Conservation (phyloP, 2,888 invertebrate species). For the Ephialtes manifestator region DNA sequence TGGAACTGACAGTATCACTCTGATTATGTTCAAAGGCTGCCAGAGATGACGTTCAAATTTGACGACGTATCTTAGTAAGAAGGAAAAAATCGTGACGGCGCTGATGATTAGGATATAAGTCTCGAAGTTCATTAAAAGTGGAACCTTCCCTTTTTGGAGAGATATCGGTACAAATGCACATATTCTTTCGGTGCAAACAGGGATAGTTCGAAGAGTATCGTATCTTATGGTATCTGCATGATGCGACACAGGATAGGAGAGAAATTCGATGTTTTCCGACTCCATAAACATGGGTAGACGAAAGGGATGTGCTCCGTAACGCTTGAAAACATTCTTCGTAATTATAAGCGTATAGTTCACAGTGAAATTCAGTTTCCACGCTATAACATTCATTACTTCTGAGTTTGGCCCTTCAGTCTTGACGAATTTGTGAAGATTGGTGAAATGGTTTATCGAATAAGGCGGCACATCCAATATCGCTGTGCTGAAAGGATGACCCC, state of each 20-base stretch:
- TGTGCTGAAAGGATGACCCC: conserved; percentile 67
- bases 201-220: conserved; percentile 23
- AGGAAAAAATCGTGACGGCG: conserved; percentile 44
- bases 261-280: conserved; percentile 48
- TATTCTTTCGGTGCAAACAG: conserved; percentile 36
- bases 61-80: conserved; percentile 13
- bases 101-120: conserved; percentile 13
- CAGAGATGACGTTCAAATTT: conserved; percentile 61
- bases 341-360: background rate
- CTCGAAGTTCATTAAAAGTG: background rate
- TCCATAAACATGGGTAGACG: conserved; percentile 5
- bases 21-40: conserved; percentile 48
- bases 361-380: conserved; percentile 68
- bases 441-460: background rate
- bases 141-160: background rate
- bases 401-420: conserved; percentile 37
- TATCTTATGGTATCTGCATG: background rate
- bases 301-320: background rate
- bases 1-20: conserved; percentile 62
- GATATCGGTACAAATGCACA: conserved; percentile 65
- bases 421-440: background rate
- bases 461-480: conserved; percentile 30
- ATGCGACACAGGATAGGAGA: background rate
- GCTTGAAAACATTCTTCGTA: background rate
- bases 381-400: conserved; percentile 16